Evolutionary conservation across 1,140 invertebrate genomes (phyloP).

Genomic region (Callitettix versicolor): DNA sequence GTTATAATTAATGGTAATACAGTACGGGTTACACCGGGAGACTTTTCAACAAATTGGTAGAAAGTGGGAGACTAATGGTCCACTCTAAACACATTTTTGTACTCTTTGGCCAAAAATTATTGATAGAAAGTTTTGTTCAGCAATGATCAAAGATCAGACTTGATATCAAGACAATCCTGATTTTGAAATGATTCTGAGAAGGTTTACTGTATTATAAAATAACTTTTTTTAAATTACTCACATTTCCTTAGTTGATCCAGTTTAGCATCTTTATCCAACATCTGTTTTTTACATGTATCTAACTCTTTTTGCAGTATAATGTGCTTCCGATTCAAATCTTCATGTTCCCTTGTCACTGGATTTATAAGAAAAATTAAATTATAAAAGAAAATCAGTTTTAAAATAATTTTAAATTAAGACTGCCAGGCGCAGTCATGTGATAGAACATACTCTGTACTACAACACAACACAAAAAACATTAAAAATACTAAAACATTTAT

Average conservation of each 20-base stretch:
- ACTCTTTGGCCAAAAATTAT: too few relatives aligned
- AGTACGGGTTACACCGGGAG: too few relatives aligned
- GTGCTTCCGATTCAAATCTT: conserved; percentile 46
- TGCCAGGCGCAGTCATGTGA: neutral
- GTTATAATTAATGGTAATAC: too few relatives aligned
- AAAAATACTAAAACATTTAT: neutral
- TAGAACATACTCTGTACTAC: neutral
- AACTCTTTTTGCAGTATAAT: conserved; percentile 45
- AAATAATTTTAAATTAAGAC: conserved; percentile 4
- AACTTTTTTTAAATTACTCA: too few relatives aligned
- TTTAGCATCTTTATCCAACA: conserved; percentile 47
- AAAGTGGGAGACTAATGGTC: too few relatives aligned
- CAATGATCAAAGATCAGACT: too few relatives aligned
- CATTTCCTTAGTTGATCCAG: conserved; percentile 45
- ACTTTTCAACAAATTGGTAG: too few relatives aligned
- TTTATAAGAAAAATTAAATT: neutral
- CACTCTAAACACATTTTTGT: too few relatives aligned
- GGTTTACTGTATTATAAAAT: too few relatives aligned
- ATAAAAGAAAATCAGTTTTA: conserved; percentile 11
- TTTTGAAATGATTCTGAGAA: too few relatives aligned
- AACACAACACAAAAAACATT: neutral
- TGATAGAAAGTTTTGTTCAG: too few relatives aligned
- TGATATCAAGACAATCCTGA: too few relatives aligned
- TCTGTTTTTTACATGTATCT: conserved; percentile 40
- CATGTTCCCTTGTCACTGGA: conserved; percentile 44